These are phyloP conservation scores for Apis laboriosa DNA, from an alignment of 1,140 invertebrate species.

Conservation along the genomic window DNA sequence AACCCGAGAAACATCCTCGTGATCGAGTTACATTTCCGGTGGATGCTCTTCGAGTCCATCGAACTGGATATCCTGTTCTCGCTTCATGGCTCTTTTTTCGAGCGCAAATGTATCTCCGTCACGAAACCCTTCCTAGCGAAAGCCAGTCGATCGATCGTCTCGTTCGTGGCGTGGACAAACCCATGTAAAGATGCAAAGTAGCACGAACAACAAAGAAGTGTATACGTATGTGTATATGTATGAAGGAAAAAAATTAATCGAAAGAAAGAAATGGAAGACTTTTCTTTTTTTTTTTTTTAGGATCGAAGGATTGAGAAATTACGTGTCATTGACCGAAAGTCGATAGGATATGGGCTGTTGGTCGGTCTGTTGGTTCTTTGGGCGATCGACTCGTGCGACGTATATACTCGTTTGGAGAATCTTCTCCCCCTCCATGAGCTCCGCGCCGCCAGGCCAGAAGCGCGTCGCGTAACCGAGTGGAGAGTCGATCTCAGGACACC, in stretches of 20 bases:
- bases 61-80: constrained; percentile 33
- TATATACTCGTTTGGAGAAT: constrained; percentile 22
- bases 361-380: neutral
- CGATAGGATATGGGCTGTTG: neutral
- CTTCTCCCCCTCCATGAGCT: constrained; percentile 20
- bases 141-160: neutral
- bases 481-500: constrained; percentile 58
- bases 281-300: no score
- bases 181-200: no score
- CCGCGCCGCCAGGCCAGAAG: neutral
- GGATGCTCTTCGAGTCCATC: constrained; percentile 39
- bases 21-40: constrained; percentile 54
- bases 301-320: no score
- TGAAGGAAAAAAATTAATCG: no score
- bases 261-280: no score
- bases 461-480: constrained; percentile 5
- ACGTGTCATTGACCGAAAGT: neutral
- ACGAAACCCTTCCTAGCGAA: constrained; percentile 14
- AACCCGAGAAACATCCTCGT: constrained; percentile 16
- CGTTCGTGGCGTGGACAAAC: neutral
- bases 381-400: constrained; percentile 4
- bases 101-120: neutral
- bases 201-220: neutral
- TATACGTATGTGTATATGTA: no score
- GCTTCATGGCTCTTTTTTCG: neutral